These are phyloP conservation scores for Oreochromis aureus DNA, from an alignment of 2,113 vertebrate genomes.

Conservation along the genomic window DNA sequence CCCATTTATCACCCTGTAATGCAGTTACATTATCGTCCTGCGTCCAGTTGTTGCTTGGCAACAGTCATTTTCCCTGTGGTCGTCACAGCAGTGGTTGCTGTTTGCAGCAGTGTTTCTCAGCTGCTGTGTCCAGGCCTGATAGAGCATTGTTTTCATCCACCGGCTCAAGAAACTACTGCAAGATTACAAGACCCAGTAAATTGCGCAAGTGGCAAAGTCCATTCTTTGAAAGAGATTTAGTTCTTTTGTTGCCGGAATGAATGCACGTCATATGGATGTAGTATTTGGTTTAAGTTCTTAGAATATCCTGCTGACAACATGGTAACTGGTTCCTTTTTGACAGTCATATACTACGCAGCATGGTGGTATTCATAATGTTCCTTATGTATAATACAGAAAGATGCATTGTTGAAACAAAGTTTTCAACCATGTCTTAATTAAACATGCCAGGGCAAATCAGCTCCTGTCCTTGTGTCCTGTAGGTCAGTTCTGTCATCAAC, in stretches of 20 bases:
- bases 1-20: slow-evolving; percentile 35
- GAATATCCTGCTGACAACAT: neutral
- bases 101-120: slow-evolving; percentile 51
- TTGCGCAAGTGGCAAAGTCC: slow-evolving; percentile 3
- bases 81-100: slow-evolving; percentile 64
- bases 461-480: neutral
- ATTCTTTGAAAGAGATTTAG: neutral
- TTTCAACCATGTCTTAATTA: neutral
- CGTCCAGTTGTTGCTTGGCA: slow-evolving; percentile 10
- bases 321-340: neutral
- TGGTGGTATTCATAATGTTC: neutral
- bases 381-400: neutral
- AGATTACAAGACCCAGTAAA: neutral
- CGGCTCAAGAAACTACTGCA: neutral
- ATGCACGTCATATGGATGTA: neutral
- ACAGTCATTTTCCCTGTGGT: slow-evolving; percentile 41
- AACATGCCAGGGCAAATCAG: neutral
- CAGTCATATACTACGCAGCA: neutral
- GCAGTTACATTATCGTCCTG: slow-evolving; percentile 20
- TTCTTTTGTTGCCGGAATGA: neutral
- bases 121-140: slow-evolving; percentile 16
- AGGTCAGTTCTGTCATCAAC: neutral
- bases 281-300: neutral
- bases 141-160: slow-evolving; percentile 31
- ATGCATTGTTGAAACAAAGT: neutral